Base-by-base conservation (phyloP, 2,888 invertebrate genomes). In the Anagyrus pseudococci region DNA sequence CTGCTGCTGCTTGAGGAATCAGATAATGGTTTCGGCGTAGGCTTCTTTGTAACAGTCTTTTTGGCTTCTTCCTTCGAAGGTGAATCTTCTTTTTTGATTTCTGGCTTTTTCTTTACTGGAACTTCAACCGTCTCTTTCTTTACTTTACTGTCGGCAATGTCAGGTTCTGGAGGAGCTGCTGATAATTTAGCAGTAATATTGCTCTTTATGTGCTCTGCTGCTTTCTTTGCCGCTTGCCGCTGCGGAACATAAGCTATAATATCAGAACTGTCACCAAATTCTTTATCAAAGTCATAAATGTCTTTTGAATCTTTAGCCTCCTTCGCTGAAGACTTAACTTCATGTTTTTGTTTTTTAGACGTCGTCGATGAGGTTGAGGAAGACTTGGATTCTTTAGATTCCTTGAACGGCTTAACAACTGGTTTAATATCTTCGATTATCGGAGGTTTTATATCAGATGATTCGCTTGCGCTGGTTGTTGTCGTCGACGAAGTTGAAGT, bases 151-250 rank as follows among this genome's bases (percentile, higher is more conserved):
- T 81, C 82, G 1, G 65, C 80, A 66, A 80, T 47, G 22, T 78
- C 79, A 0, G 68, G 46, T 17, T 76, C 77, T 4, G 71, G 50
- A 72, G 70, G 68, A 72, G 76, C 68, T 1, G 77, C 70, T 46
- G 77, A 72, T 29, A 85, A 85, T 71, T 85, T 84, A 1, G 85
- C 67, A 57, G 88, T 88, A 70, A 90, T 83, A 7, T 91, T 91
- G 78, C 91, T 92, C 77, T 94, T 93, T 58, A 94, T 91, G 75
- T 93, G 93, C 72, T 94, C 94, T 1, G 94, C 93, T 0, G 94
- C 94, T 78, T 94, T 94, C 78, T 94, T 94, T 13, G 94, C 94
- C 1, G 94, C 94, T 81, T 94, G 93, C 64, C 94, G 83, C 77
- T 95, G 94, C 1, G 94, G 94, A 22, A 95, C 94, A 78, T 93